Base-by-base conservation (phyloP, 2,888 invertebrate species). In the Patella pellucida region DNA sequence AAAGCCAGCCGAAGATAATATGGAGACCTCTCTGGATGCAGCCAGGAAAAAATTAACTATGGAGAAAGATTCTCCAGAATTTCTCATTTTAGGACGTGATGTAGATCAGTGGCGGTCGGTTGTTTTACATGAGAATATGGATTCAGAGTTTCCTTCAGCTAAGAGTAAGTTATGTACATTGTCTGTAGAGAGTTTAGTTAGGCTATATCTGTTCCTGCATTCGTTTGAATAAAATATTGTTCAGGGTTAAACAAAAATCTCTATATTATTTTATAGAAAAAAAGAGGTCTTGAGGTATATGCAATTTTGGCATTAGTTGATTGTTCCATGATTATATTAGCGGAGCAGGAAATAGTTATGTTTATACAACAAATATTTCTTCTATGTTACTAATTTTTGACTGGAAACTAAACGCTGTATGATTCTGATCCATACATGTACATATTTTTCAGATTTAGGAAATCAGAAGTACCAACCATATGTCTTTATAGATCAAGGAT, bases 81-180 rank as follows among this genome's bases (percentile, higher is more conserved):
- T 92, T 78, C 93, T 93, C 84, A 91, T 94, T 73, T 91, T 94
- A 74, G 93, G 93, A 4, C 92, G 94, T 78, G 94, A 94, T 88
- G 92, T 93, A 80, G 91, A 92, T 69, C 94, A 94, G 78, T 94
- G 94, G 94, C 93, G 93, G 85, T 91, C 92, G 9, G 68, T 75
- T 71, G 71, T 75, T 27, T 15, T 27, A 14, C 52, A 71, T 41
- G 72, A 71, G 19, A 12, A 52, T 19, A 12, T 56, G 16, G 54
- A 71, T 9, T 70, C 52, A 23, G n/a, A 52, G 12, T 71, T 41
- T 27, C 50, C 54, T 23, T 41, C 69, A n/a, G 5, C 74, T 50
- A 74, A 74, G 62, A 56, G 74, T 74, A 52, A 23, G 67, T 52
- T 51, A 52, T 16, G 27, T 41, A 54, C 23, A 12, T 23, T 23